A percentile compares a stretch with the other conserved stretches of the same genome.
Evolutionary conservation across 2,113 vertebrate genomes (phyloP).

Genomic region (Actenoides hombroni): DNA sequence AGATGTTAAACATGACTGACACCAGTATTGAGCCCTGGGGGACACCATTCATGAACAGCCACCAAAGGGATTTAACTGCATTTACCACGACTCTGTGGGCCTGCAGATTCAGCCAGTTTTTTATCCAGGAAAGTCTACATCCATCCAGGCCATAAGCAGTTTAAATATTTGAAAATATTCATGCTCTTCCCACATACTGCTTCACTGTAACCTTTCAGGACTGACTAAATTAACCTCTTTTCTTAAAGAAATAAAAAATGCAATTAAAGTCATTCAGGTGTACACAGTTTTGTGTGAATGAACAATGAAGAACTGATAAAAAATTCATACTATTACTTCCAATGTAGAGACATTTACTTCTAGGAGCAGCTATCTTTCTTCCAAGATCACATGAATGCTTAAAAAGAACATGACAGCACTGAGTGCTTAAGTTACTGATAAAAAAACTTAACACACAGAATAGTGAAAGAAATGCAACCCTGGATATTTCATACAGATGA

Average conservation of each 20-base stretch:
- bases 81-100: no score
- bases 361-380: background rate
- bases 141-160: no score
- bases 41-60: no score
- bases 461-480: background rate
- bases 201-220: background rate
- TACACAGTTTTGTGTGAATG: background rate
- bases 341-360: background rate
- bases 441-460: background rate
- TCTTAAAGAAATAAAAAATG: background rate
- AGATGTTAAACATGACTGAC: no score
- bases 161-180: background rate
- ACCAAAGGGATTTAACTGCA: no score
- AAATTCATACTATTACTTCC: background rate
- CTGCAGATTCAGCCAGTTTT: no score
- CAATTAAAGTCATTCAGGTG: background rate
- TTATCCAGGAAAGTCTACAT: no score
- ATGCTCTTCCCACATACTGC: background rate
- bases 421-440: background rate
- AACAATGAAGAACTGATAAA: background rate
- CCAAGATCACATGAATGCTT: background rate
- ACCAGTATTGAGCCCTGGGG: no score
- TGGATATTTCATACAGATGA: background rate
- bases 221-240: background rate
- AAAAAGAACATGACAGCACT: background rate